Evolutionary conservation across 2,888 invertebrate genomes (phyloP).

Genomic region (Drosophila borborema): DNA sequence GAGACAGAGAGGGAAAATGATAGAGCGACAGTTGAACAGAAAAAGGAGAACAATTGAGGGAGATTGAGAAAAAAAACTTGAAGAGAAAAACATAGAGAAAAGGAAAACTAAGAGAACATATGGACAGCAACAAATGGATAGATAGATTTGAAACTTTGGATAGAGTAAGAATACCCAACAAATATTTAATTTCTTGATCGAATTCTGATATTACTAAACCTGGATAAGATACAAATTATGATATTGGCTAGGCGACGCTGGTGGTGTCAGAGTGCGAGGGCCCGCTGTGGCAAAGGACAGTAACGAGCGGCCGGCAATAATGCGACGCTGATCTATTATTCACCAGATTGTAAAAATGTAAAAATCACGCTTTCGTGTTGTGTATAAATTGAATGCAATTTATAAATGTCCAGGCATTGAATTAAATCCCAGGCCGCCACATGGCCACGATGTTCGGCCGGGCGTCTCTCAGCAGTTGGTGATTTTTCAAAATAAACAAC

Average conservation of each 20-base stretch:
- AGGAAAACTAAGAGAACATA: too few species aligned
- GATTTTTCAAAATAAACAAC: constrained; percentile 81
- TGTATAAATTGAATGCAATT: constrained; percentile 84
- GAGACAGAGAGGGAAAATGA: neutral
- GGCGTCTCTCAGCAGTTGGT: constrained; percentile 57
- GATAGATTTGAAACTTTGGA: too few species aligned
- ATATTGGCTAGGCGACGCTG: constrained; percentile 17
- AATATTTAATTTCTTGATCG: neutral
- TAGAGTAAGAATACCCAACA: too few species aligned
- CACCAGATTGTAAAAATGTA: constrained; percentile 81
- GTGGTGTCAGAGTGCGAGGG: constrained; percentile 35
- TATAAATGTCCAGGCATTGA: constrained; percentile 83
- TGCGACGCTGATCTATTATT: constrained; percentile 79
- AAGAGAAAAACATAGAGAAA: neutral
- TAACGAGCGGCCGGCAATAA: constrained; percentile 50
- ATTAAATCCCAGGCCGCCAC: constrained; percentile 78
- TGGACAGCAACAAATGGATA: too few species aligned
- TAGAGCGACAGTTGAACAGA: neutral
- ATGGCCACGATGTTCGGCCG: constrained; percentile 61
- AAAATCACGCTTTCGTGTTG: constrained; percentile 82
- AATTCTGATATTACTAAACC: neutral
- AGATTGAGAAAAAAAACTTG: neutral
- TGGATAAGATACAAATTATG: constrained; percentile 9
- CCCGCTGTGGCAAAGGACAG: constrained; percentile 41
- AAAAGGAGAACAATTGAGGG: neutral